Percentiles rank a stretch among this genome's conserved stretches.
Conservation (phyloP, 1,140 invertebrate genomes). For the Nixonia krombeini region DNA sequence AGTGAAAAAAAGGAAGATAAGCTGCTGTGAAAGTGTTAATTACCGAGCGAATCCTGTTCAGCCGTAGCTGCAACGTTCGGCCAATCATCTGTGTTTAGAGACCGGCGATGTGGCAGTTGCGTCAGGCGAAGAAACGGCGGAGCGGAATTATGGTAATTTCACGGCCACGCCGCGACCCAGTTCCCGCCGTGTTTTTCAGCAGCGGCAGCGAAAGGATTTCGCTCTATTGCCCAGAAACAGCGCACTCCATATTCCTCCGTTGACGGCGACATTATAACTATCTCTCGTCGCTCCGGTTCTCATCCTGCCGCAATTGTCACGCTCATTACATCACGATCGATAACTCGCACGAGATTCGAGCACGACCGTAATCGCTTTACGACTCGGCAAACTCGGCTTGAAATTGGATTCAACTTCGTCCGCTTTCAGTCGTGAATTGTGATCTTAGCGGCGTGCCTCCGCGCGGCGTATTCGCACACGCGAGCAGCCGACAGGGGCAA, state of each 20-base stretch:
- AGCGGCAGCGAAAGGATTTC: slow-evolving; percentile 6
- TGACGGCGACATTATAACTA: slow-evolving; percentile 5
- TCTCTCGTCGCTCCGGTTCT: slow-evolving; percentile 1
- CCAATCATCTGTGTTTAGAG: too few species aligned
- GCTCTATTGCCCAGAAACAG: slow-evolving; percentile 6
- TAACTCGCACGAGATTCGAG: slow-evolving; percentile 9
- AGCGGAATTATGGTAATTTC: slow-evolving; percentile 10
- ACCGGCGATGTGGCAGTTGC: too few species aligned
- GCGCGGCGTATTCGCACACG: neutral
- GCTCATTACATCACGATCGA: slow-evolving; percentile 10
- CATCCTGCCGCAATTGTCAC: slow-evolving; percentile 5
- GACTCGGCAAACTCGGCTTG: slow-evolving; percentile 3
- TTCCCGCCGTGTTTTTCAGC: slow-evolving; percentile 1
- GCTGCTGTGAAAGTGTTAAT: too few species aligned
- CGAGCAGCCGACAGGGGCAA: neutral
- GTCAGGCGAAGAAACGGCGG: too few species aligned
- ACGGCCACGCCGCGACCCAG: slow-evolving; percentile 6
- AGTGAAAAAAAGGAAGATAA: too few species aligned
- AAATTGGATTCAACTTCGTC: slow-evolving; percentile 4
- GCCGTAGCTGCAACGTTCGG: too few species aligned
- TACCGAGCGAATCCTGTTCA: too few species aligned
- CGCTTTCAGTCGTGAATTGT: neutral
- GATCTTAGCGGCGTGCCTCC: neutral
- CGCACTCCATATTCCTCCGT: slow-evolving; percentile 3
- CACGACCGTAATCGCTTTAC: slow-evolving; percentile 5